Base-by-base conservation (phyloP, 2,888 invertebrate genomes). In the Caenorhabditis parvicauda region DNA sequence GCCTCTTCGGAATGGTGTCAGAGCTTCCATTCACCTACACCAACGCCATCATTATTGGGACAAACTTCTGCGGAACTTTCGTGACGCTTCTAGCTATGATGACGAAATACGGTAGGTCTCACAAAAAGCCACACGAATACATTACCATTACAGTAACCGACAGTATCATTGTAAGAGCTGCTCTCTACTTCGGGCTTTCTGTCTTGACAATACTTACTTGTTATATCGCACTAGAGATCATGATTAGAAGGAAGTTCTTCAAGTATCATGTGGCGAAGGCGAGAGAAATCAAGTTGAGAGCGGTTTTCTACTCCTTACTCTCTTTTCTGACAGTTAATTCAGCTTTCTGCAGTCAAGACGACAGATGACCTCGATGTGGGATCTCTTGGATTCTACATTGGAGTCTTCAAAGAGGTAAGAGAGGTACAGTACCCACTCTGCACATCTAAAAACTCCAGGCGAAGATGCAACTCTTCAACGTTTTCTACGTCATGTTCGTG, bases 141-240 rank as follows among this genome's bases (percentile, higher is more conserved):
- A n/a, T n/a, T n/a, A n/a, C n/a, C n/a, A n/a, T n/a, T n/a, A 6
- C 55, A 60, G 57, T 44, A 2, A 39, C 32, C 12, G 48, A 51
- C 14, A 48, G 51, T 21, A 39, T 51, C 1, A 54, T 51, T 27
- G 51, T 38, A 19, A 46, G 51, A 1, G 95, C 94, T 42, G 92
- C 95, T 75, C 94, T 94, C 84, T 98, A 95, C 84, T 98, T 98
- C 83, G 90, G 93, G 59, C 89, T 90, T 0, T 95, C 96, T 28
- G 88, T 96, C 76, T 88, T 95, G 70, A 87, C 94, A 50, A 86
- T 98, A 41, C 86, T 95, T 45, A 84, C 90, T 1, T 95, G 95
- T 81, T 92, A 96, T 80, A 92, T 94, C 82, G 91, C 94, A 0
- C 95, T 94, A 84, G 94, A 94, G 83, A 90, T 91, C 19, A 85